Conservation (phyloP, 2,888 invertebrate species). For the Fragum whitleyi region DNA sequence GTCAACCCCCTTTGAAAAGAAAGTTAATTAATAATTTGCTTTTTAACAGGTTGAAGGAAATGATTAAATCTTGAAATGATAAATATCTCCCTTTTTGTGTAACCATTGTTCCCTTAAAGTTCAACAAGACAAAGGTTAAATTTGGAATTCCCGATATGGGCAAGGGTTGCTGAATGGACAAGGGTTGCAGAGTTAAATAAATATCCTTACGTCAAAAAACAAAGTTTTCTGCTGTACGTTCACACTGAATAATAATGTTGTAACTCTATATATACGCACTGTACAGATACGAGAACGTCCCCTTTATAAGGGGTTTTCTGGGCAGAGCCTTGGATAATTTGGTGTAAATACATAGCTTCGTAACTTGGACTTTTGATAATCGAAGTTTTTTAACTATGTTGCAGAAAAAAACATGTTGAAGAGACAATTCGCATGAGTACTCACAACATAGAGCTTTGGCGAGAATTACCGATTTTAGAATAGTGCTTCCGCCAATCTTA, state of each 20-base stretch:
- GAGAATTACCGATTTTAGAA: too few species aligned
- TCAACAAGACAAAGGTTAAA: too few species aligned
- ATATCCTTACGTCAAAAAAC: not conserved
- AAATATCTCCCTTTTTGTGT: not conserved
- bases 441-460: too few species aligned
- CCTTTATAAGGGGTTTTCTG: not conserved
- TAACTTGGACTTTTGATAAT: too few species aligned
- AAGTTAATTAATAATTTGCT: constrained; percentile 4
- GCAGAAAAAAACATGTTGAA: too few species aligned
- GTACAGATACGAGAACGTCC: not conserved
- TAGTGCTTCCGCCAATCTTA: too few species aligned
- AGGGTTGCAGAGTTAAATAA: not conserved
- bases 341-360: too few species aligned
- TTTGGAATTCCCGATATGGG: not conserved
- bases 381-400: too few species aligned
- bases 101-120: too few species aligned
- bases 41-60: not conserved
- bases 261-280: constrained; percentile 9
- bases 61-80: not conserved
- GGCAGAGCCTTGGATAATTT: not conserved
- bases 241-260: not conserved
- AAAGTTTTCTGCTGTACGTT: not conserved
- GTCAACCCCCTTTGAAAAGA: not conserved
- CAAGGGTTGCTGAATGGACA: not conserved
- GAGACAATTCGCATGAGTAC: too few species aligned